These are phyloP conservation scores for Pardosa pseudoannulata DNA, from an alignment of 2,888 invertebrate species.

Conservation along the genomic window DNA sequence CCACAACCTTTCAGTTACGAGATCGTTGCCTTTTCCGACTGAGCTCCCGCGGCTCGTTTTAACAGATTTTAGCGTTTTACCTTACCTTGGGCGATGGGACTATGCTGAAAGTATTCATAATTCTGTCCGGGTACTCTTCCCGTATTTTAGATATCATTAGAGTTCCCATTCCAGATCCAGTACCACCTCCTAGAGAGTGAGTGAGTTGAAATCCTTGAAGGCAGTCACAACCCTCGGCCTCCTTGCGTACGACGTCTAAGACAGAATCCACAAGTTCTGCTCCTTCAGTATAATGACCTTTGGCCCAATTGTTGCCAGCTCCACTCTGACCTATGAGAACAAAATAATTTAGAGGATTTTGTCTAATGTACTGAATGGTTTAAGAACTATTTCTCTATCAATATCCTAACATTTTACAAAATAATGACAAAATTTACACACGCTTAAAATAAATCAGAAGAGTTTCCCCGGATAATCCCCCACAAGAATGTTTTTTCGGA, in stretches of 20 bases:
- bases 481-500: too few relatives aligned
- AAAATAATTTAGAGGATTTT: too few relatives aligned
- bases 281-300: slow-evolving; percentile 83
- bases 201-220: slow-evolving; percentile 87
- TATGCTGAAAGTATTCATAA: slow-evolving; percentile 82
- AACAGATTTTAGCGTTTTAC: too few relatives aligned
- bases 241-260: slow-evolving; percentile 81
- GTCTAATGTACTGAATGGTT: too few relatives aligned
- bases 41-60: too few relatives aligned
- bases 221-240: slow-evolving; percentile 81
- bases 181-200: slow-evolving; percentile 92
- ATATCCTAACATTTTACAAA: too few relatives aligned
- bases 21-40: too few relatives aligned
- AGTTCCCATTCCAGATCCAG: slow-evolving; percentile 92
- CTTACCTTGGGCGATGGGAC: slow-evolving; percentile 86
- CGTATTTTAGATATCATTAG: slow-evolving; percentile 91
- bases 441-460: too few relatives aligned
- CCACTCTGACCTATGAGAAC: slow-evolving; percentile 83
- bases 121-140: slow-evolving; percentile 87
- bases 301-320: slow-evolving; percentile 91
- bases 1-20: too few relatives aligned
- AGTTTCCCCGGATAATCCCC: too few relatives aligned
- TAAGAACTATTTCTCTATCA: too few relatives aligned
- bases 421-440: too few relatives aligned
- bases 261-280: slow-evolving; percentile 82